Percentiles rank a stretch among this genome's conserved stretches.
These are phyloP conservation scores for Verasper variegatus DNA, from an alignment of 2,113 vertebrate genomes.

Conservation along the genomic window DNA sequence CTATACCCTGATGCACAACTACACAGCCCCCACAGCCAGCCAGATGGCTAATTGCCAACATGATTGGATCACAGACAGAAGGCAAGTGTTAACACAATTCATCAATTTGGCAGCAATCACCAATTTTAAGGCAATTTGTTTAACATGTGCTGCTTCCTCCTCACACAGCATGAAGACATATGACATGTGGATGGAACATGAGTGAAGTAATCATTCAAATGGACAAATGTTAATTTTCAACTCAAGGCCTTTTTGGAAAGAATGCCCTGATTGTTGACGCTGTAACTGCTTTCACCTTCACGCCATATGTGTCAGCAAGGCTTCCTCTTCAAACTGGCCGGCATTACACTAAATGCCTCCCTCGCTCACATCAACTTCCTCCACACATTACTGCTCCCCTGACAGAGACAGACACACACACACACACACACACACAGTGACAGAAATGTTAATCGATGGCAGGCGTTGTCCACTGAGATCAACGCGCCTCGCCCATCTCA, in stretches of 20 bases:
- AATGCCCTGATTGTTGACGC: conserved; percentile 42
- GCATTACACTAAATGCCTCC: conserved; percentile 38
- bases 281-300: conserved; percentile 61
- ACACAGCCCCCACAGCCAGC: background rate
- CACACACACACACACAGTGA: background rate
- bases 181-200: conserved; percentile 5
- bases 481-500: too few species aligned
- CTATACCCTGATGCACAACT: background rate
- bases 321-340: conserved; percentile 24
- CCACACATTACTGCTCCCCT: conserved; percentile 17
- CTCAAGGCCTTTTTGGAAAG: conserved; percentile 35
- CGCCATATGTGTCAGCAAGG: conserved; percentile 49
- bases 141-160: background rate
- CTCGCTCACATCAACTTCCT: conserved; percentile 41
- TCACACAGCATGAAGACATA: background rate
- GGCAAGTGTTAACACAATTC: conserved; percentile 28
- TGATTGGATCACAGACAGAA: conserved; percentile 1
- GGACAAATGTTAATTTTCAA: background rate
- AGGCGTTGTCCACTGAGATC: conserved; percentile 32
- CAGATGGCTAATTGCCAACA: conserved; percentile 48
- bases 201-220: conserved; percentile 23
- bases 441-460: conserved; percentile 62
- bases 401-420: conserved; percentile 22
- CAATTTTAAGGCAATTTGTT: conserved; percentile 22
- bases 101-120: conserved; percentile 32